Percentiles rank a stretch among this genome's conserved stretches.
Conservation (phyloP, 2,888 invertebrate genomes). For the Cryptocheilus praepositus region DNA sequence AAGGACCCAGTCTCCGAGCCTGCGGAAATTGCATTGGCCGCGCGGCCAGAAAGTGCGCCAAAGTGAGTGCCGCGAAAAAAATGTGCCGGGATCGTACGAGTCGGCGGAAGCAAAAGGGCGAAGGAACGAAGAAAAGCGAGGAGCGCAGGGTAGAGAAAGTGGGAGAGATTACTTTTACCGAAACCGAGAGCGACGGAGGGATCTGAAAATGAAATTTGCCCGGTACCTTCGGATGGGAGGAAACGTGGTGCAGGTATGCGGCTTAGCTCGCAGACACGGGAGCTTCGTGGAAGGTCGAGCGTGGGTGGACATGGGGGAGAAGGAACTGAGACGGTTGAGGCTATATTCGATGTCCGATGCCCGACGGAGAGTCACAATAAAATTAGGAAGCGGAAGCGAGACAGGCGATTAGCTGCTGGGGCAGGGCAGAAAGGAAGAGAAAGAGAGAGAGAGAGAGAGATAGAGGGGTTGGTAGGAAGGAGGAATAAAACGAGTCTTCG, state of each 20-base stretch:
- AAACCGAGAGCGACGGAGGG: slow-evolving; percentile 27
- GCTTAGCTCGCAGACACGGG: too few relatives aligned
- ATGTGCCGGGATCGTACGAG: too few relatives aligned
- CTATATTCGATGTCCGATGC: slow-evolving; percentile 28
- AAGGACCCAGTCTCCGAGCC: too few relatives aligned
- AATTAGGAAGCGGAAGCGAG: slow-evolving; percentile 40
- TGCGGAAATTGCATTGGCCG: too few relatives aligned
- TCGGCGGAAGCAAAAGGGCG: too few relatives aligned
- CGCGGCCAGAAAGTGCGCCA: too few relatives aligned
- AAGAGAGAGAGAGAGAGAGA: too few relatives aligned
- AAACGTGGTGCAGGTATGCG: slow-evolving; percentile 15
- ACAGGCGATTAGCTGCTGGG: slow-evolving; percentile 27
- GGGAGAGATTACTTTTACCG: slow-evolving; percentile 32
- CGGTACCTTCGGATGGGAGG: slow-evolving; percentile 4
- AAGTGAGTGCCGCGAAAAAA: too few relatives aligned
- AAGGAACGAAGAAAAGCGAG: too few relatives aligned
- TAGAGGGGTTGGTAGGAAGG: slow-evolving; percentile 3
- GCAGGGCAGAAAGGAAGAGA: neutral
- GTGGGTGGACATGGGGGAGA: neutral
- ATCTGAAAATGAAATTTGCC: slow-evolving; percentile 43
- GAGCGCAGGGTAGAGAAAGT: too few relatives aligned
- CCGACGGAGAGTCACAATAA: slow-evolving; percentile 29
- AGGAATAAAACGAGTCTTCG: slow-evolving; percentile 18
- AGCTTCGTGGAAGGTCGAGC: neutral
- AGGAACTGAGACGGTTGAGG: too few relatives aligned